Percentiles rank a stretch among this genome's conserved stretches.
These are phyloP conservation scores for Asobara japonica DNA, from an alignment of 1,140 invertebrate genomes.

Conservation along the genomic window DNA sequence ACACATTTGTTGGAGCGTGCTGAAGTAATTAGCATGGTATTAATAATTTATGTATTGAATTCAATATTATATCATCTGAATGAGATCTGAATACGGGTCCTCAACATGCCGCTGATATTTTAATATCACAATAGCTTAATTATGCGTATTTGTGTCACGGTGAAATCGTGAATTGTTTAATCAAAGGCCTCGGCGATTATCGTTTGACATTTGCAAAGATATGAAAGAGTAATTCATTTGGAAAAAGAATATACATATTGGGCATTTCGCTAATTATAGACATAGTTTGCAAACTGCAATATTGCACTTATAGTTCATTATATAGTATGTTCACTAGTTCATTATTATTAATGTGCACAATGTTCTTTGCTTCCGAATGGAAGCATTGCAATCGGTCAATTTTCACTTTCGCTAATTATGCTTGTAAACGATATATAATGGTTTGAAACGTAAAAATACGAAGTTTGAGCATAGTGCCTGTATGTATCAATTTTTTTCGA, in stretches of 20 bases:
- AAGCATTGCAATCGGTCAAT: no score
- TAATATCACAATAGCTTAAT: background rate
- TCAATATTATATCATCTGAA: background rate
- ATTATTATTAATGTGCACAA: no score
- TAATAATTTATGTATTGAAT: background rate
- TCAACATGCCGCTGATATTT: no score
- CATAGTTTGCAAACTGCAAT: no score
- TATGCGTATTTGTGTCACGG: slow-evolving; percentile 3
- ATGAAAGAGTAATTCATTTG: background rate
- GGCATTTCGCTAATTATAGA: background rate
- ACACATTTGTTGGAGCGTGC: background rate
- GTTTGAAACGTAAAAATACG: no score
- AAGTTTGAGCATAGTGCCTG: no score
- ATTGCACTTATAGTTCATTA: no score
- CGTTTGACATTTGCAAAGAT: background rate
- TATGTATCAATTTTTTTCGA: no score
- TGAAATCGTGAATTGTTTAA: background rate
- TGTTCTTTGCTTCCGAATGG: no score
- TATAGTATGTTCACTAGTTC: no score
- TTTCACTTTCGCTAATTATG: no score
- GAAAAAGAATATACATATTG: background rate
- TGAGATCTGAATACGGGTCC: background rate
- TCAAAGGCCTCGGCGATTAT: background rate
- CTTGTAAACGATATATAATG: no score
- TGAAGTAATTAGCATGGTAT: background rate